These are phyloP conservation scores for Heteronetta atricapilla DNA, from an alignment of 2,113 vertebrate genomes.

Conservation along the genomic window DNA sequence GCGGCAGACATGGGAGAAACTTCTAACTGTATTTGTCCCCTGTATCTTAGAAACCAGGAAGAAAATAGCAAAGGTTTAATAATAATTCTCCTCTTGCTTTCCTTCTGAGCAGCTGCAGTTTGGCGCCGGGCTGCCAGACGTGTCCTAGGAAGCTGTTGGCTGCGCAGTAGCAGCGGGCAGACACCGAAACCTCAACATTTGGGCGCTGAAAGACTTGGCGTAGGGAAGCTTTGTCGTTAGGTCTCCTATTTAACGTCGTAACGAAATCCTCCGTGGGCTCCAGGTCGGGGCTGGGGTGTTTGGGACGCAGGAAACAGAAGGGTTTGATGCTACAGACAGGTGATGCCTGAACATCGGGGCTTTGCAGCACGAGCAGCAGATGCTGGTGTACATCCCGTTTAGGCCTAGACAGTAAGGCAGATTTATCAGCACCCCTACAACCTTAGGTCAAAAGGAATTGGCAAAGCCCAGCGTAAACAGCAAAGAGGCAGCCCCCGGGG, in stretches of 20 bases:
- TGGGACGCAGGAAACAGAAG: accelerated
- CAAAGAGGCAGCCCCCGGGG: neutral
- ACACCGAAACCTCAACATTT: neutral
- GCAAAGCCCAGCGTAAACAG: neutral
- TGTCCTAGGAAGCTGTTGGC: neutral
- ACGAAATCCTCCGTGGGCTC: neutral
- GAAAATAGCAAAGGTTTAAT: neutral
- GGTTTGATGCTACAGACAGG: neutral
- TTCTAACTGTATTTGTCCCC: neutral
- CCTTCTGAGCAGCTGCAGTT: neutral
- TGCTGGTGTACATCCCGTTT: neutral
- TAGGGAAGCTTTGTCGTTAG: neutral
- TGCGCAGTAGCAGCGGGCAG: neutral
- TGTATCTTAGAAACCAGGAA: neutral
- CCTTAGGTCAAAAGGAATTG: neutral
- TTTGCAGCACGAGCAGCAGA: neutral
- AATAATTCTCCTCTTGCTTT: neutral
- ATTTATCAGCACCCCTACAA: neutral
- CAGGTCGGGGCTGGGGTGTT: neutral
- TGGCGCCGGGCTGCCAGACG: neutral
- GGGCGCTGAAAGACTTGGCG: neutral
- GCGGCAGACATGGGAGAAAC: neutral
- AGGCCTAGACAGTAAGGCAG: neutral
- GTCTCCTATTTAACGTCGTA: neutral
- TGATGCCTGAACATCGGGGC: neutral